A percentile compares a stretch with the other conserved stretches of the same genome.
These are phyloP conservation scores for Drosophila glabriapex DNA, from an alignment of 2,888 invertebrate species.

Conservation along the genomic window DNA sequence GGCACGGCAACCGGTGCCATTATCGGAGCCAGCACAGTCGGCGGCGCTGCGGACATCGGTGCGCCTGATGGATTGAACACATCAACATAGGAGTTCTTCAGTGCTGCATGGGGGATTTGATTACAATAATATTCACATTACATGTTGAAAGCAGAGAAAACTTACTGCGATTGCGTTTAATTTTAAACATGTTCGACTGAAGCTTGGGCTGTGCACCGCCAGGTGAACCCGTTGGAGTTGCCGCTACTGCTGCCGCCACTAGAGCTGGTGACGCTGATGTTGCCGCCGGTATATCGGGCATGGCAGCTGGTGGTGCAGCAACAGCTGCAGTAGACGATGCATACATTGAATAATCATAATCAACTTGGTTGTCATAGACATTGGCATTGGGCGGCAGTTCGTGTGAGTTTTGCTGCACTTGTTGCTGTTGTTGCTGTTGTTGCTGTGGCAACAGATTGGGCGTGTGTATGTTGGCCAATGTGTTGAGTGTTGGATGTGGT, in stretches of 20 bases:
- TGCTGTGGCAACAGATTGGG: slow-evolving; percentile 40
- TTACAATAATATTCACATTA: neutral
- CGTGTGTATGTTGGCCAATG: slow-evolving; percentile 34
- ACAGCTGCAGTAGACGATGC: slow-evolving; percentile 22
- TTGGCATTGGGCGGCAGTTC: slow-evolving; percentile 34
- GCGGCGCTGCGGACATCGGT: slow-evolving; percentile 80
- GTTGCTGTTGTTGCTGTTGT: slow-evolving; percentile 33
- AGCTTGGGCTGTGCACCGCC: slow-evolving; percentile 79
- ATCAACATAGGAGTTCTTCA: slow-evolving; percentile 95
- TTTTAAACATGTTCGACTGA: slow-evolving; percentile 91
- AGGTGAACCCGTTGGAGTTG: slow-evolving; percentile 31
- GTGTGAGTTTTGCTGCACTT: slow-evolving; percentile 31
- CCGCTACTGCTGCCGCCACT: slow-evolving; percentile 24
- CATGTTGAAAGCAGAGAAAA: slow-evolving; percentile 42
- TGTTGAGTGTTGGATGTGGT: slow-evolving; percentile 25
- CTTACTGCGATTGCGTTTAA: slow-evolving; percentile 92
- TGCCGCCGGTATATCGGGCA: slow-evolving; percentile 29
- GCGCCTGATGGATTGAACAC: slow-evolving; percentile 92
- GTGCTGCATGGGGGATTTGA: slow-evolving; percentile 86
- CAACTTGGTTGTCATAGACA: slow-evolving; percentile 38
- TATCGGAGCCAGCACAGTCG: slow-evolving; percentile 84
- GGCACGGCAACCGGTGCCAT: slow-evolving; percentile 84
- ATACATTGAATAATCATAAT: slow-evolving; percentile 44
- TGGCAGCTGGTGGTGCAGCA: slow-evolving; percentile 30
- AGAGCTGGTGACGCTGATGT: slow-evolving; percentile 16